phyloP scores from a whole-genome alignment of 2,113 vertebrate genomes.

The Aviceda subcristata region DNA sequence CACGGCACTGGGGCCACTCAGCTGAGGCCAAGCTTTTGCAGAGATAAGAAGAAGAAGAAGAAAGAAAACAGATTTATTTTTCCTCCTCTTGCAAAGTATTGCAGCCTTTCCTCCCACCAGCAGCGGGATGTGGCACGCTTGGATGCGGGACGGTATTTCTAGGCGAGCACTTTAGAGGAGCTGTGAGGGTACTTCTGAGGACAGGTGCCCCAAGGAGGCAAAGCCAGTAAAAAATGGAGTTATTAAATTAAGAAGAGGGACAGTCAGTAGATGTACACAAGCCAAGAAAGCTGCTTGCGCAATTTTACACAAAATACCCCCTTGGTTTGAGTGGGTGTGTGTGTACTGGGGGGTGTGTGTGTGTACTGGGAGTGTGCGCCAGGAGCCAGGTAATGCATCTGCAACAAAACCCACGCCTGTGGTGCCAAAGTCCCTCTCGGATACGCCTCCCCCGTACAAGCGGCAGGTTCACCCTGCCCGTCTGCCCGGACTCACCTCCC shows the following conservation, averaged over 20 bases:
- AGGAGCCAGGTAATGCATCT: background rate
- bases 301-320: background rate
- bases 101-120: background rate
- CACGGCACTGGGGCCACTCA: accelerated
- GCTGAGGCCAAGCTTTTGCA: background rate
- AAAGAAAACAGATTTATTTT: background rate
- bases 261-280: background rate
- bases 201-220: background rate
- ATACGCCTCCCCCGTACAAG: background rate
- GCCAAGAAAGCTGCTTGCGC: background rate
- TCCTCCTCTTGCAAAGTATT: background rate
- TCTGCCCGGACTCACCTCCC: background rate
- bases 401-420: background rate
- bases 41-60: background rate
- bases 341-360: no score
- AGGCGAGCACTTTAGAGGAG: background rate
- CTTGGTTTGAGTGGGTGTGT: background rate
- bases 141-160: background rate
- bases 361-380: background rate
- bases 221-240: background rate
- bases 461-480: background rate
- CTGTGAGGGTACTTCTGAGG: background rate
- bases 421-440: background rate
- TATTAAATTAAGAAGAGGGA: background rate
- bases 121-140: background rate